Evolutionary conservation across 2,888 invertebrate genomes (phyloP).

Genomic region (Amaurobius ferox): DNA sequence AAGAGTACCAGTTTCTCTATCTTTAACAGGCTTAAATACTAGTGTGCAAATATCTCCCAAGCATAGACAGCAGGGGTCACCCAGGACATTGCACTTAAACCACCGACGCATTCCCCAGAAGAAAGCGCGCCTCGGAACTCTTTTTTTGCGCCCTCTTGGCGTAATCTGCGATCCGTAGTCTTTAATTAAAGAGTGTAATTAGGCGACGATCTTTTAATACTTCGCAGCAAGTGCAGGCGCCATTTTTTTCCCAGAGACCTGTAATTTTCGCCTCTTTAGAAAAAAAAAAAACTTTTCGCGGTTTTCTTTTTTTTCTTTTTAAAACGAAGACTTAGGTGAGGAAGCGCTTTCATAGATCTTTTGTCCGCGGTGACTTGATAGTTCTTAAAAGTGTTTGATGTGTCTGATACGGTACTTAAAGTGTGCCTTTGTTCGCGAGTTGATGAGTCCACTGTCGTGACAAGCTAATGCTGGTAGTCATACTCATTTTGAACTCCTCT

Average conservation of each 20-base stretch:
- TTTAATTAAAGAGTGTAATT: constrained; percentile 70
- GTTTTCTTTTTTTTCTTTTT: neutral
- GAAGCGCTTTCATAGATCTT: neutral
- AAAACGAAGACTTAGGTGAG: neutral
- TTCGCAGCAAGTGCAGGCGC: constrained; percentile 19
- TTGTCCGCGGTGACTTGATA: neutral
- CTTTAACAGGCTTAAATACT: too few species aligned
- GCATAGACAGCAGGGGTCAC: constrained; percentile 6
- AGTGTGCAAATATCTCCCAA: too few species aligned
- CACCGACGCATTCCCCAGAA: constrained; percentile 36
- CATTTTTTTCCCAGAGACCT: neutral
- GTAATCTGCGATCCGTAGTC: constrained; percentile 53
- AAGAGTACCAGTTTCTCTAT: too few species aligned
- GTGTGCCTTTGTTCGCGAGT: too few species aligned
- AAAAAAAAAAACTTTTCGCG: neutral
- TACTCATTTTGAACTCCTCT: too few species aligned
- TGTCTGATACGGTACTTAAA: neutral
- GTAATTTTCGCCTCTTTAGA: constrained; percentile 7
- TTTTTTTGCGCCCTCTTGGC: neutral
- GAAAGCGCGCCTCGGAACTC: constrained; percentile 1
- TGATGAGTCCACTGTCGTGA: too few species aligned
- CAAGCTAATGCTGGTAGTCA: too few species aligned
- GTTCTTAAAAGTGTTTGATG: neutral
- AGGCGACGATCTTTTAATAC: constrained; percentile 56
- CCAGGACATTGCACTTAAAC: constrained; percentile 34